These are phyloP conservation scores for Cotesia chilonis DNA, from an alignment of 1,140 invertebrate species.

Conservation along the genomic window DNA sequence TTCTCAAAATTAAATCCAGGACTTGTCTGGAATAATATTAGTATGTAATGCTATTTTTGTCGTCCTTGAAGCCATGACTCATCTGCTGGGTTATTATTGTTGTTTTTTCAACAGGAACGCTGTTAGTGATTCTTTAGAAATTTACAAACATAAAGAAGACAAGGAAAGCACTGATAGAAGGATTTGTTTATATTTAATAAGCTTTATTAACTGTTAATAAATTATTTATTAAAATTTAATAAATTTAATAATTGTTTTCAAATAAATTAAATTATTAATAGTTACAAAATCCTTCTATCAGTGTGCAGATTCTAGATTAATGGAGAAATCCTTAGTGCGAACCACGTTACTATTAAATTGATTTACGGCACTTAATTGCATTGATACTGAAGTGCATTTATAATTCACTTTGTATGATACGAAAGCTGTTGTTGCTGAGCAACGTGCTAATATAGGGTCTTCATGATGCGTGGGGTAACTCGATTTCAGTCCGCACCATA, in stretches of 20 bases:
- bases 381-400: background rate
- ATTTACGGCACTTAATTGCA: slow-evolving; percentile 13
- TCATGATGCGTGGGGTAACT: slow-evolving; percentile 47
- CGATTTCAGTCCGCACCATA: slow-evolving; percentile 41
- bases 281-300: too few relatives aligned
- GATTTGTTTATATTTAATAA: too few relatives aligned
- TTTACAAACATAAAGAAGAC: background rate
- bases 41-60: slow-evolving; percentile 6
- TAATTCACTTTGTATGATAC: slow-evolving; percentile 21
- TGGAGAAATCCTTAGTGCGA: background rate
- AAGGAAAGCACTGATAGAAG: too few relatives aligned
- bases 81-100: too few relatives aligned
- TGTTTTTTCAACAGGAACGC: background rate
- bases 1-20: slow-evolving; percentile 43
- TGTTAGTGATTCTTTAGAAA: background rate
- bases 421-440: slow-evolving; percentile 17
- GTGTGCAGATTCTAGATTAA: background rate
- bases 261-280: too few relatives aligned
- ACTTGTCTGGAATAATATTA: background rate
- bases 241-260: too few relatives aligned
- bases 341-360: background rate
- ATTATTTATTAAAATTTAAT: too few relatives aligned
- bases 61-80: background rate
- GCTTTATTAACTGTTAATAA: too few relatives aligned
- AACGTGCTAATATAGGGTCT: background rate